Percentiles rank a stretch among this genome's conserved stretches.
phyloP scores from a whole-genome alignment of 2,797 vertebrate species.

The Crypturellus tataupa region DNA sequence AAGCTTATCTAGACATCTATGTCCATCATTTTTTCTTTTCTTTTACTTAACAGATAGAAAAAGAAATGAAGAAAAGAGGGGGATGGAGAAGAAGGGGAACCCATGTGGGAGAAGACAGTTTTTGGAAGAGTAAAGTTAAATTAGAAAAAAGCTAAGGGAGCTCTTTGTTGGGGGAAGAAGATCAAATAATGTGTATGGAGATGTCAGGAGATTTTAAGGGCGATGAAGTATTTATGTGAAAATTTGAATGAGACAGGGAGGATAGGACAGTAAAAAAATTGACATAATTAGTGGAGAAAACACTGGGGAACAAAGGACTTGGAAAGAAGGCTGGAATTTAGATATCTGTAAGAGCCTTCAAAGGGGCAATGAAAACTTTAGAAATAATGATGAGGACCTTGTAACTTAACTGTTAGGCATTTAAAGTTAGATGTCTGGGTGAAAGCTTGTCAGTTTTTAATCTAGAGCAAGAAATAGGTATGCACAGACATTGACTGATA shows the following conservation, averaged over 20 bases:
- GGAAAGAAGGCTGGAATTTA: not conserved
- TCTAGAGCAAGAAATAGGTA: not conserved
- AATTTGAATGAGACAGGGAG: slow-evolving; percentile 1
- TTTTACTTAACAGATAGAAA: not conserved
- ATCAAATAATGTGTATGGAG: slow-evolving; percentile 49
- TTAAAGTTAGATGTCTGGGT: not conserved
- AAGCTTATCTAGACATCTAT: not conserved
- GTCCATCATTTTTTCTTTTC: not conserved
- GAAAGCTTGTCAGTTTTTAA: not conserved
- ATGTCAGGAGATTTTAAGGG: slow-evolving; percentile 56
- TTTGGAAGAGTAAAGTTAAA: slow-evolving; percentile 41
- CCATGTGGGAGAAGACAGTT: not conserved
- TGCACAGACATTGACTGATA: not conserved
- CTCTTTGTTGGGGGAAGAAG: not conserved
- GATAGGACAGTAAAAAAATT: slow-evolving; percentile 16
- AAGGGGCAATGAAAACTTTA: not conserved
- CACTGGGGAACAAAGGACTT: not conserved
- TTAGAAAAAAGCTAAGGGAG: slow-evolving; percentile 42
- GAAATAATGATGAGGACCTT: not conserved
- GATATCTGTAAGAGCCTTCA: not conserved
- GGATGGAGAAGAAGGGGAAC: not conserved
- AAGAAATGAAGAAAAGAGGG: not conserved
- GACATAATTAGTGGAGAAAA: not conserved
- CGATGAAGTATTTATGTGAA: slow-evolving; percentile 39
- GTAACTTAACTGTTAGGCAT: not conserved